These are phyloP conservation scores for Polydrusus tereticollis DNA, from an alignment of 2,888 invertebrate species.

Conservation along the genomic window DNA sequence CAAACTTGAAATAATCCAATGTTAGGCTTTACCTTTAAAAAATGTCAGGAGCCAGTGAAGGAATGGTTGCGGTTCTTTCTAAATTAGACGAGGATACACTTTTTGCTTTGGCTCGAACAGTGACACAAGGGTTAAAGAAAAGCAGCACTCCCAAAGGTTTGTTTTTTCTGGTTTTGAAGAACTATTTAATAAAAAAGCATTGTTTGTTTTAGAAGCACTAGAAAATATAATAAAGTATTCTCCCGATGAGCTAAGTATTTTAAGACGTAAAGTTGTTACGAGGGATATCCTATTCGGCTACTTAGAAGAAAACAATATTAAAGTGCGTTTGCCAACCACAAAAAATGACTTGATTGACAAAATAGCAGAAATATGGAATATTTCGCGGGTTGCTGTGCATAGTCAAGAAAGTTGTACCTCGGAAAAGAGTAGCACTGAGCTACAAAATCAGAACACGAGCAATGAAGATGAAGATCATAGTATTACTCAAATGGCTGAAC, in stretches of 20 bases:
- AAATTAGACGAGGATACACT: constrained; percentile 58
- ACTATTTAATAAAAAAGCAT: background rate
- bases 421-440: background rate
- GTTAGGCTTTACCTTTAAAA: constrained; percentile 1
- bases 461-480: constrained; percentile 38
- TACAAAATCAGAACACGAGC: too few relatives aligned
- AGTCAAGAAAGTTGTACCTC: constrained; percentile 3
- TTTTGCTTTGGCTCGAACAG: constrained; percentile 58
- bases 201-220: constrained; percentile 68
- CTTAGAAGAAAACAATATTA: constrained; percentile 67
- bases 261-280: constrained; percentile 70
- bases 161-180: background rate
- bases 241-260: constrained; percentile 66
- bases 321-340: constrained; percentile 67
- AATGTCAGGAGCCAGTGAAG: constrained; percentile 27
- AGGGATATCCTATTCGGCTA: constrained; percentile 71
- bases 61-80: constrained; percentile 42
- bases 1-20: background rate
- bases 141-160: constrained; percentile 59
- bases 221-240: constrained; percentile 69
- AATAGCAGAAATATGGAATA: constrained; percentile 67
- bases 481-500: constrained; percentile 68
- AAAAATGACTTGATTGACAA: constrained; percentile 69
- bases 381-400: constrained; percentile 22
- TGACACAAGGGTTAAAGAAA: constrained; percentile 62